Percentiles rank a stretch among this genome's conserved stretches.
Conservation (phyloP, 2,888 invertebrate genomes). For the Hofmannophila pseudospretella region DNA sequence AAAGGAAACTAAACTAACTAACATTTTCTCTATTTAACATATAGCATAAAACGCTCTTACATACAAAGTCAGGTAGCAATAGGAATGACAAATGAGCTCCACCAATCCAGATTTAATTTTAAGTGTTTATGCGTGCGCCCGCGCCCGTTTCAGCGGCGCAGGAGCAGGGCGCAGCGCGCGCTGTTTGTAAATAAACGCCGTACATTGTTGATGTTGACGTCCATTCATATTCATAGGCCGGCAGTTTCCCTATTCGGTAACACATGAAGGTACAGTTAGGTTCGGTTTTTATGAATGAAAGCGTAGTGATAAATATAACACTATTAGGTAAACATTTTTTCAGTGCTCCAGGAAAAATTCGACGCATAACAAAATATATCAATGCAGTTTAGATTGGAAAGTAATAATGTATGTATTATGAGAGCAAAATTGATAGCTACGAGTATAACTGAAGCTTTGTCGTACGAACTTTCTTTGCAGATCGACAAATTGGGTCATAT, state of each 20-base stretch:
- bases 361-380: too few species aligned
- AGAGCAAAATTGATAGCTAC: background rate
- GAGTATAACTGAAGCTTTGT: too few species aligned
- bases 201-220: constrained; percentile 48
- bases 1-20: too few species aligned
- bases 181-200: constrained; percentile 71
- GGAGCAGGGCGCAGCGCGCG: constrained; percentile 39
- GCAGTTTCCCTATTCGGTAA: constrained; percentile 10
- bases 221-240: constrained; percentile 51
- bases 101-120: constrained; percentile 52
- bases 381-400: too few species aligned
- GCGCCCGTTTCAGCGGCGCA: constrained; percentile 32
- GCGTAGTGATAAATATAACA: background rate
- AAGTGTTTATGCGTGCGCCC: constrained; percentile 45
- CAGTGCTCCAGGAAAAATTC: too few species aligned
- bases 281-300: constrained; percentile 5
- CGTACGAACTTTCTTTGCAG: too few species aligned
- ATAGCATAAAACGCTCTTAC: too few species aligned
- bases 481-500: too few species aligned
- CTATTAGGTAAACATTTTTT: background rate
- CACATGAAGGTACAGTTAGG: background rate
- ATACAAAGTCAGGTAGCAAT: too few species aligned
- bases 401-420: background rate
- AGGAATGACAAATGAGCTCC: too few species aligned
- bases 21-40: too few species aligned